These are phyloP conservation scores for Patella vulgata DNA, from an alignment of 1,140 invertebrate species.

Conservation along the genomic window DNA sequence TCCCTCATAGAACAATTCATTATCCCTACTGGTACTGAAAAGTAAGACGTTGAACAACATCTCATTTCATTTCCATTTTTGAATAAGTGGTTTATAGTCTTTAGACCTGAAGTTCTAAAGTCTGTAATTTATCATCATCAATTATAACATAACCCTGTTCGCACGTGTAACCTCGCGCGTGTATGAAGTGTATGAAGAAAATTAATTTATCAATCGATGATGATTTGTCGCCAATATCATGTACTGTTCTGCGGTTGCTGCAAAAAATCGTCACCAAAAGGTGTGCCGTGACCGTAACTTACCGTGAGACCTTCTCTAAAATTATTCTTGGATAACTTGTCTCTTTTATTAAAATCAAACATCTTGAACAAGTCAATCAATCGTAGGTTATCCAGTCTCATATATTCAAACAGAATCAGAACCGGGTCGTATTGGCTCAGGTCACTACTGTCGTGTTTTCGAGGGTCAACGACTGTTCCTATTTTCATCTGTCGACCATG, in stretches of 20 bases:
- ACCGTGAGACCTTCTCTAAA: slow-evolving; percentile 47
- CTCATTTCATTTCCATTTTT: no score
- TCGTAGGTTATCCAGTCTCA: slow-evolving; percentile 57
- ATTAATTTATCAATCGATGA: no score
- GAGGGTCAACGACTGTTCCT: slow-evolving; percentile 37
- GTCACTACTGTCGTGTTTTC: slow-evolving; percentile 45
- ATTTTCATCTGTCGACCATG: slow-evolving; percentile 44
- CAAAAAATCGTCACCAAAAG: no score
- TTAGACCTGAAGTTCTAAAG: neutral
- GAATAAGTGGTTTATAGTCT: neutral
- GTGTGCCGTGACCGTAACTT: slow-evolving; percentile 14
- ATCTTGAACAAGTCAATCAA: slow-evolving; percentile 56
- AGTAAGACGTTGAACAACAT: no score
- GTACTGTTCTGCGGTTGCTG: no score
- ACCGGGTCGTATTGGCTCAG: slow-evolving; percentile 51
- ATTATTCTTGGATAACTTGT: slow-evolving; percentile 41
- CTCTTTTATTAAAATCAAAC: slow-evolving; percentile 42
- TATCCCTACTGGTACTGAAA: no score
- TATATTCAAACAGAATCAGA: slow-evolving; percentile 54
- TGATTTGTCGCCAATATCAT: no score
- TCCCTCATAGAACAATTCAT: no score
- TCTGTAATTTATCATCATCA: neutral
- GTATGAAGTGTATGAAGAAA: no score
- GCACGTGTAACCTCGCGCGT: no score
- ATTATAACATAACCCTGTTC: neutral